These are phyloP conservation scores for Bostrychus sinensis DNA, from an alignment of 2,113 vertebrate species.

Conservation along the genomic window DNA sequence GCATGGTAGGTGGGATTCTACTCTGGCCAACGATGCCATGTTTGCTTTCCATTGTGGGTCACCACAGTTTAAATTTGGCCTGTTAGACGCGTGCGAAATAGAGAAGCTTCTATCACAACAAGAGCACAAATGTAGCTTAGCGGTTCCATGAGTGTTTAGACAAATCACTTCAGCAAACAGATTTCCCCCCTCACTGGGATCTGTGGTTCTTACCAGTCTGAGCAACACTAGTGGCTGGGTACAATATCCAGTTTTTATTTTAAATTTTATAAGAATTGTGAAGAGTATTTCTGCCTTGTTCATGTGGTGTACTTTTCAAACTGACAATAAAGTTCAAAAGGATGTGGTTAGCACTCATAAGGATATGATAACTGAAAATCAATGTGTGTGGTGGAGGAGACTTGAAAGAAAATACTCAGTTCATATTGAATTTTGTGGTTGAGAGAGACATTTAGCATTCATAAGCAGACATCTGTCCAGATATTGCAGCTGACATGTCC, in stretches of 20 bases:
- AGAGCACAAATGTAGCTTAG: conserved; percentile 41
- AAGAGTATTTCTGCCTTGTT: conserved; percentile 2
- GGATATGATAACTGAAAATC: conserved; percentile 1
- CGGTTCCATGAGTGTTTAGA: conserved; percentile 45
- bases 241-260: conserved; percentile 10
- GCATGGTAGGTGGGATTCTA: conserved; percentile 47
- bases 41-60: conserved; percentile 67
- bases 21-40: conserved; percentile 35
- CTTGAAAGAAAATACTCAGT: conserved; percentile 1
- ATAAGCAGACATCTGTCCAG: not conserved
- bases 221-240: not conserved
- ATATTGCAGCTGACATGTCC: not conserved
- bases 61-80: conserved; percentile 64
- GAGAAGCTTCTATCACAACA: conserved; percentile 54
- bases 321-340: conserved; percentile 7
- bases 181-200: conserved; percentile 41
- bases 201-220: conserved; percentile 28
- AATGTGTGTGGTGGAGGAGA: conserved; percentile 10
- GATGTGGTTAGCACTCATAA: not conserved
- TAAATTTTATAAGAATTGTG: not conserved
- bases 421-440: not conserved
- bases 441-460: conserved; percentile 5
- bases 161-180: conserved; percentile 55
- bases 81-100: conserved; percentile 48
- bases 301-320: not conserved